Evolutionary conservation across 1,140 invertebrate species (phyloP).

Genomic region (Rhagoletis zephyria): DNA sequence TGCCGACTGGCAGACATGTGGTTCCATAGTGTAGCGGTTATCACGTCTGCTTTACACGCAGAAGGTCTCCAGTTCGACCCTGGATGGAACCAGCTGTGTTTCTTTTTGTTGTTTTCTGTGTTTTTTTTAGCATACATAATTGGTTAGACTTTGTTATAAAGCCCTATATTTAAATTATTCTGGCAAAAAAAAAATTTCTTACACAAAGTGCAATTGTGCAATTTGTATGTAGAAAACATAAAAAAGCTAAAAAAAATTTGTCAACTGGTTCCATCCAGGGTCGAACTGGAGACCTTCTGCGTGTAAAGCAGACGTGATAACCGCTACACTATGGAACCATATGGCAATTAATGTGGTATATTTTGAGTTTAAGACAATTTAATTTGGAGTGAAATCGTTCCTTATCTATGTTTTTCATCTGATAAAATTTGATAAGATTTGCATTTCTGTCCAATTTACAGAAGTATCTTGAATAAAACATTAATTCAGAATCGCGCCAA

Average conservation of each 20-base stretch:
- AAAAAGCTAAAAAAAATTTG: neutral
- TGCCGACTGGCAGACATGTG: conserved; percentile 67
- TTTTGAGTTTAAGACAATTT: too few species aligned
- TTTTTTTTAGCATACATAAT: neutral
- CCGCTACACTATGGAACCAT: conserved; percentile 77
- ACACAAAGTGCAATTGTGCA: too few species aligned
- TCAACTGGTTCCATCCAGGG: conserved; percentile 77
- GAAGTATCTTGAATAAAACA: too few species aligned
- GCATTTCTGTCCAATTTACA: too few species aligned
- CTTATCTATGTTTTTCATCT: too few species aligned
- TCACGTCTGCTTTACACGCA: conserved; percentile 80
- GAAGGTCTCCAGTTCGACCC: conserved; percentile 80
- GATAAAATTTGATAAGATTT: too few species aligned
- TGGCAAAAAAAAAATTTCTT: too few species aligned
- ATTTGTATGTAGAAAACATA: too few species aligned
- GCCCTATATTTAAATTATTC: neutral
- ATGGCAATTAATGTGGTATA: neutral
- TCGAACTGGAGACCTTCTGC: conserved; percentile 80
- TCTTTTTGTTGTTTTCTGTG: neutral
- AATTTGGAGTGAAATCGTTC: too few species aligned
- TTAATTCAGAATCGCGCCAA: too few species aligned
- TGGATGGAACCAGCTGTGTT: conserved; percentile 78
- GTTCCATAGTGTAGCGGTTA: conserved; percentile 78
- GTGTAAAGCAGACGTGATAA: conserved; percentile 80
- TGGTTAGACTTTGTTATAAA: neutral